Evolutionary conservation across 2,797 vertebrate genomes (phyloP).

Genomic region (Halcyon leucocephala): DNA sequence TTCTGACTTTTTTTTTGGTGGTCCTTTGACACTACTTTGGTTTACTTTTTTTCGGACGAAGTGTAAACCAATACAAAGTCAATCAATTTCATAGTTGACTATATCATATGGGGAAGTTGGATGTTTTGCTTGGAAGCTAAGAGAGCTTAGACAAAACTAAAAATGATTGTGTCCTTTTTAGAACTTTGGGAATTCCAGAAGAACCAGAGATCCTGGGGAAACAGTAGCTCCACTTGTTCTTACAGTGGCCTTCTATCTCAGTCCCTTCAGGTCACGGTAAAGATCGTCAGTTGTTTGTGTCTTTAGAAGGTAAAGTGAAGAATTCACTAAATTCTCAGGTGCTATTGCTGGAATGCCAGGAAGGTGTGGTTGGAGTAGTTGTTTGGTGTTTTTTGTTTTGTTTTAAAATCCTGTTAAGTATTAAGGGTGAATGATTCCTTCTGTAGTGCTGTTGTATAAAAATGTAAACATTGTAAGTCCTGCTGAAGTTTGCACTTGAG

Average conservation of each 20-base stretch:
- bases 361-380: neutral
- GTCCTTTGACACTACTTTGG: neutral
- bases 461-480: neutral
- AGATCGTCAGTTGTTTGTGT: neutral
- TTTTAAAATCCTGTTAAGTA: neutral
- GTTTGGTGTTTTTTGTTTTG: too few relatives aligned
- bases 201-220: neutral
- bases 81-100: neutral
- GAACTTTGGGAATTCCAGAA: neutral
- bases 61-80: neutral
- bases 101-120: neutral
- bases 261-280: neutral
- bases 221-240: neutral
- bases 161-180: neutral
- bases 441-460: neutral
- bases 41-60: neutral
- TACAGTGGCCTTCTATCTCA: neutral
- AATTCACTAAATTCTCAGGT: neutral
- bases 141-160: neutral
- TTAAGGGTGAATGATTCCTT: neutral
- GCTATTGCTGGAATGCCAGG: neutral
- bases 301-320: neutral
- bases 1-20: slow-evolving; percentile 63
- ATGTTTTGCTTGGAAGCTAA: neutral
- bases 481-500: neutral